phyloP scores from a whole-genome alignment of 2,888 invertebrate species.

The Oeneis ivallda region DNA sequence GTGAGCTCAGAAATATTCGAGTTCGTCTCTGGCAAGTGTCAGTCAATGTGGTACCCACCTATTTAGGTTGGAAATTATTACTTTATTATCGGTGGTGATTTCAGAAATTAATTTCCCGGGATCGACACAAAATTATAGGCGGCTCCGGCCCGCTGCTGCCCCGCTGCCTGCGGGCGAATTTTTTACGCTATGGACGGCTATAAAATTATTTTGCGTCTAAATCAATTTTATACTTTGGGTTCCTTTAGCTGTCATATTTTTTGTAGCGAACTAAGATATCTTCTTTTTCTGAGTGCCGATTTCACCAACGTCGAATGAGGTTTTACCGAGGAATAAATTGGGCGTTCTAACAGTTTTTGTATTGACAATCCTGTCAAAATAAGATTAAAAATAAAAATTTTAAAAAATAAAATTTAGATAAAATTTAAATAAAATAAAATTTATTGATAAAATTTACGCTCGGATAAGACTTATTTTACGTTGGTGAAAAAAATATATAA shows the following conservation, averaged over 20 bases:
- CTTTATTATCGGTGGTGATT: slow-evolving; percentile 77
- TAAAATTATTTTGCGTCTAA: slow-evolving; percentile 28
- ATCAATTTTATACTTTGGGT: slow-evolving; percentile 27
- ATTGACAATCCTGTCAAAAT: too few species aligned
- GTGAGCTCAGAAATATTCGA: too few species aligned
- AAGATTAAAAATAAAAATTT: too few species aligned
- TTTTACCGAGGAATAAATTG: too few species aligned
- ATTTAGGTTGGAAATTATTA: slow-evolving; percentile 75
- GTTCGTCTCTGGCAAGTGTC: slow-evolving; percentile 54
- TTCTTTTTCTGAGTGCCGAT: too few species aligned
- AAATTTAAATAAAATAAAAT: too few species aligned
- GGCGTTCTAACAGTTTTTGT: too few species aligned
- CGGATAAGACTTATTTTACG: too few species aligned
- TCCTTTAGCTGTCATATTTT: slow-evolving; percentile 16
- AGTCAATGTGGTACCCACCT: slow-evolving; percentile 58
- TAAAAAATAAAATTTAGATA: too few species aligned
- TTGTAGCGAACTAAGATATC: neutral
- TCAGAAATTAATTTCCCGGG: slow-evolving; percentile 77
- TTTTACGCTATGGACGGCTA: slow-evolving; percentile 24
- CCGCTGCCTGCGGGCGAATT: slow-evolving; percentile 29
- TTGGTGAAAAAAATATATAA: too few species aligned
- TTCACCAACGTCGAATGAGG: too few species aligned
- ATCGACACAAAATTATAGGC: slow-evolving; percentile 71
- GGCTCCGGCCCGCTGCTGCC: slow-evolving; percentile 26
- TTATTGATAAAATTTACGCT: too few species aligned